Percentiles rank a stretch among this genome's conserved stretches.
Conservation (phyloP, 2,888 invertebrate species). For the Ennomos quercinarius region DNA sequence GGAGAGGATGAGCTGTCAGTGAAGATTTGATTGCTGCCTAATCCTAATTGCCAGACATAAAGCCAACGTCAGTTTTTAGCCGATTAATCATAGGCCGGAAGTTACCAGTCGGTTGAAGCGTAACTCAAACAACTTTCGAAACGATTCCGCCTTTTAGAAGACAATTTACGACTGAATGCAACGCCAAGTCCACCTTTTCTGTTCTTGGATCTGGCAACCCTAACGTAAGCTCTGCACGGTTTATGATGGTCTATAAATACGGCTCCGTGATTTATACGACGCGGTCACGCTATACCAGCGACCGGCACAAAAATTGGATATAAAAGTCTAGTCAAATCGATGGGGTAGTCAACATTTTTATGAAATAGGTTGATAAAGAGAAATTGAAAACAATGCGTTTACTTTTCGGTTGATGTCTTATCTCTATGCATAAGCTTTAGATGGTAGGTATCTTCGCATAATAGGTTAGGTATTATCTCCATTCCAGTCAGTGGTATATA, state of each 20-base stretch:
- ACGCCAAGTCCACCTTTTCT: slow-evolving; percentile 51
- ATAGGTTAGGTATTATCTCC: too few relatives aligned
- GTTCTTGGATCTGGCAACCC: too few relatives aligned
- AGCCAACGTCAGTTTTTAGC: too few relatives aligned
- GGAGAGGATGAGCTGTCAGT: too few relatives aligned
- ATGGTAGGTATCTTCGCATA: too few relatives aligned
- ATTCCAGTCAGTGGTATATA: too few relatives aligned
- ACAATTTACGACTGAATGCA: slow-evolving; percentile 33
- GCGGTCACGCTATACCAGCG: slow-evolving; percentile 55
- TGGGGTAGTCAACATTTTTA: slow-evolving; percentile 47
- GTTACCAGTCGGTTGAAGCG: not conserved
- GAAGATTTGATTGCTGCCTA: too few relatives aligned
- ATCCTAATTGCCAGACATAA: too few relatives aligned
- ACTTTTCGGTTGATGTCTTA: too few relatives aligned
- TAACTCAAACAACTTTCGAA: not conserved
- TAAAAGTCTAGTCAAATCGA: slow-evolving; percentile 41
- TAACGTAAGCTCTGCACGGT: slow-evolving; percentile 47
- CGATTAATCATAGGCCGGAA: not conserved
- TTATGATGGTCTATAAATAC: slow-evolving; percentile 71
- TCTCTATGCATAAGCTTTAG: too few relatives aligned
- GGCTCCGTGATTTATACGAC: slow-evolving; percentile 58
- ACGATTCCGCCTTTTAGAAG: too few relatives aligned
- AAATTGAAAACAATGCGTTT: too few relatives aligned
- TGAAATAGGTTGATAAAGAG: not conserved
- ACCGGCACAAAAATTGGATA: slow-evolving; percentile 57